phyloP scores from a whole-genome alignment of 1,140 invertebrate genomes.

The Helicorthomorpha holstii region DNA sequence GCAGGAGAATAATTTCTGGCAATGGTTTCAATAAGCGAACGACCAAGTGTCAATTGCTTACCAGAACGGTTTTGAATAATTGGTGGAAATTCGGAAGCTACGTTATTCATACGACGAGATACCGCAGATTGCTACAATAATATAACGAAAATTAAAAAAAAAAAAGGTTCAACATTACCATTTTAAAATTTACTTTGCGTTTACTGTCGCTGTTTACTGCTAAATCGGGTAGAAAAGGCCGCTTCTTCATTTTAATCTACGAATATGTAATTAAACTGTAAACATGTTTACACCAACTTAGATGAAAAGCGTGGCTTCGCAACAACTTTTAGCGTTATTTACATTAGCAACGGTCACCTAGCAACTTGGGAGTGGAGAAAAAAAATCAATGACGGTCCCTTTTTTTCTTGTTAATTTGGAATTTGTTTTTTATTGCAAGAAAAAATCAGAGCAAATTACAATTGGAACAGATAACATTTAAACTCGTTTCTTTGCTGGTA shows the following conservation, averaged over 20 bases:
- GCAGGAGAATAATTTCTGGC: not conserved
- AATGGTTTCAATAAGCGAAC: not conserved
- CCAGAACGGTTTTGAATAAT: not conserved
- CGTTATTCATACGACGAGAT: too few species aligned
- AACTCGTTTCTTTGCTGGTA: too few species aligned
- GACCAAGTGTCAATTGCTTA: not conserved
- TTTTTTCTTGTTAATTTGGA: too few species aligned
- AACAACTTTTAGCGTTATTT: not conserved
- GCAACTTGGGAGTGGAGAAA: too few species aligned
- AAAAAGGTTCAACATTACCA: not conserved
- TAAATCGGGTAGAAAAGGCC: not conserved
- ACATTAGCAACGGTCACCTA: not conserved
- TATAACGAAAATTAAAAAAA: not conserved
- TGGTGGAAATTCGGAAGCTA: not conserved
- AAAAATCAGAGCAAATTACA: too few species aligned
- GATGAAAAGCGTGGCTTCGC: not conserved
- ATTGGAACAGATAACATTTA: too few species aligned
- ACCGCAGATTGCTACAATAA: too few species aligned
- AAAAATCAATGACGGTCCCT: too few species aligned
- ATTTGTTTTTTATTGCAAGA: too few species aligned
- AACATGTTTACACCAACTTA: not conserved
- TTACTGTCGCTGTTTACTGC: not conserved
- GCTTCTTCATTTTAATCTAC: not conserved
- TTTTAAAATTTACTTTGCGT: not conserved
- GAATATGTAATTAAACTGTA: not conserved